phyloP scores from a whole-genome alignment of 2,113 vertebrate genomes.

The Castor canadensis region DNA sequence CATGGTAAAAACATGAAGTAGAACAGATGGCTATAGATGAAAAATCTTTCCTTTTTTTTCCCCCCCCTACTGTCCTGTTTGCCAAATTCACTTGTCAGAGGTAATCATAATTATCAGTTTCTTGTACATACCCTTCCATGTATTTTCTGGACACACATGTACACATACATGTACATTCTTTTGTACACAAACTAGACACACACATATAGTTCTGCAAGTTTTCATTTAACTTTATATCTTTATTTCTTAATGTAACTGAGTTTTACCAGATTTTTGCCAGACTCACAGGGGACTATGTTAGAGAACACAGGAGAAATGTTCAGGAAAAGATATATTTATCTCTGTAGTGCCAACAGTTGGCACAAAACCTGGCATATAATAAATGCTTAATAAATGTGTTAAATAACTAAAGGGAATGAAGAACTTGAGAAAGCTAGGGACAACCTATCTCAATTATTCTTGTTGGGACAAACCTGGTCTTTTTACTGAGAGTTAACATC shows the following conservation, averaged over 20 bases:
- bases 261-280: conserved; percentile 31
- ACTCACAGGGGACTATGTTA: background rate
- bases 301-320: background rate
- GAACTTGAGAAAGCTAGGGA: background rate
- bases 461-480: background rate
- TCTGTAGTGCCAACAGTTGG: conserved; percentile 11
- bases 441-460: background rate
- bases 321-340: background rate
- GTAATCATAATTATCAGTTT: background rate
- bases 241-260: background rate
- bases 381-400: conserved; percentile 47
- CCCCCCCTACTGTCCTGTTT: background rate
- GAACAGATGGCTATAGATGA: background rate
- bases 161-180: background rate
- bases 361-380: conserved; percentile 15
- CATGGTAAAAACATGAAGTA: conserved; percentile 21
- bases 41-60: background rate
- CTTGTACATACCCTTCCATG: background rate
- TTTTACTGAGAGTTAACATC: background rate
- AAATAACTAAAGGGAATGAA: conserved; percentile 15
- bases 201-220: background rate
- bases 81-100: conserved; percentile 14
- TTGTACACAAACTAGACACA: background rate
- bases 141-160: background rate
- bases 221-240: conserved; percentile 19